These are phyloP conservation scores for Camelus dromedarius DNA, from an alignment of 2,113 vertebrate genomes.

Conservation along the genomic window DNA sequence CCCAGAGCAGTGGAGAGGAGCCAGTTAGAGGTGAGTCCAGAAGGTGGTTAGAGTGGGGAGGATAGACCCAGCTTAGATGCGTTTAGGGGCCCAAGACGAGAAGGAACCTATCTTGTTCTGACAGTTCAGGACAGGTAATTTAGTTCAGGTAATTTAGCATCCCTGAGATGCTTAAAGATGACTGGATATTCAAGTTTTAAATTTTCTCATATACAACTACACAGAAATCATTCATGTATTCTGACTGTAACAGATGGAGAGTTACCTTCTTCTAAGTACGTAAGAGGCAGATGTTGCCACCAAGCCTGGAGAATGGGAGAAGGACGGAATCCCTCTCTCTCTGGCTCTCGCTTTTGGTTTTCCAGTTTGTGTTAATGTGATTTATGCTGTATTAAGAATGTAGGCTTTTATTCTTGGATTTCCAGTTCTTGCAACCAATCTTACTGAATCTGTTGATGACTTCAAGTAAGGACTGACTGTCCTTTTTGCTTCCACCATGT, in stretches of 20 bases:
- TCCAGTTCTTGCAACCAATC: neutral
- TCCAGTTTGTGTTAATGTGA: slow-evolving; percentile 60
- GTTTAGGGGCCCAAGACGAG: neutral
- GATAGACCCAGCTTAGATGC: neutral
- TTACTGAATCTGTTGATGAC: neutral
- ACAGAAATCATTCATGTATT: slow-evolving; percentile 34
- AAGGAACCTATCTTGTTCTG: neutral
- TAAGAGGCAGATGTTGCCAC: slow-evolving; percentile 7
- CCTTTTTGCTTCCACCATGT: neutral
- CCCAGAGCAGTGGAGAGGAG: neutral
- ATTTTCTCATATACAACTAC: neutral
- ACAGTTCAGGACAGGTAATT: neutral
- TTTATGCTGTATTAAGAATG: slow-evolving; percentile 22
- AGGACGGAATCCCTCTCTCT: neutral
- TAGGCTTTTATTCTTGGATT: slow-evolving; percentile 45
- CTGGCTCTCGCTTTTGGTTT: neutral
- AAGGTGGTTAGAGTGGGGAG: neutral
- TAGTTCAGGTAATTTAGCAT: neutral
- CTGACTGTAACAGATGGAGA: neutral
- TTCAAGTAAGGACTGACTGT: neutral
- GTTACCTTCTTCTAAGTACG: neutral
- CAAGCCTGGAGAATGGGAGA: neutral
- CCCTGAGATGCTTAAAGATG: neutral
- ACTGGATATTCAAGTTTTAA: neutral
- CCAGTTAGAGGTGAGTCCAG: neutral